A percentile compares a stretch with the other conserved stretches of the same genome.
These are phyloP conservation scores for Sardina pilchardus DNA, from an alignment of 2,113 vertebrate species.

Conservation along the genomic window DNA sequence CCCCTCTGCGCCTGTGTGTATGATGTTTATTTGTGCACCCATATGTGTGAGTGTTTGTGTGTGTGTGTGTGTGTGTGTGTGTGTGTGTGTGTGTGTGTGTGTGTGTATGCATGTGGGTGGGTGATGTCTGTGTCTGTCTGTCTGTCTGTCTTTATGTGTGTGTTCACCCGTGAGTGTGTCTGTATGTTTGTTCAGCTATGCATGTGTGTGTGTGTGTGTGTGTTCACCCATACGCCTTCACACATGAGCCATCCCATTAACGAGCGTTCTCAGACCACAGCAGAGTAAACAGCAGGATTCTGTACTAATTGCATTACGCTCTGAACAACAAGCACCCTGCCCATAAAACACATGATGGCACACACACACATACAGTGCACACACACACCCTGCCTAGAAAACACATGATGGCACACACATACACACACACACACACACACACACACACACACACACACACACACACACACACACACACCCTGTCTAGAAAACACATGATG, in stretches of 20 bases:
- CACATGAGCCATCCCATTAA: background rate
- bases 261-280: conserved; percentile 9
- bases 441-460: too few relatives aligned
- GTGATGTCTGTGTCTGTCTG: too few relatives aligned
- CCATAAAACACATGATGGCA: background rate
- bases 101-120: too few relatives aligned
- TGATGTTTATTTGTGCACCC: background rate
- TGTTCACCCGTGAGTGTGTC: background rate
- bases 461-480: too few relatives aligned
- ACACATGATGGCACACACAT: too few relatives aligned
- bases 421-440: too few relatives aligned
- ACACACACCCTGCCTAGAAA: background rate
- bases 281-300: conserved; percentile 39
- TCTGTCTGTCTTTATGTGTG: too few relatives aligned
- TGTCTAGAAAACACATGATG: too few relatives aligned
- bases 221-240: background rate
- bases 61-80: background rate
- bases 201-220: background rate
- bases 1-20: background rate
- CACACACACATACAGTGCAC: too few relatives aligned
- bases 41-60: background rate
- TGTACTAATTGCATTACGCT: conserved; percentile 38
- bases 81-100: too few relatives aligned
- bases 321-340: conserved; percentile 26
- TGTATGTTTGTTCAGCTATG: background rate